These are phyloP conservation scores for Cacoxenus indagator DNA, from an alignment of 2,888 invertebrate species.

Conservation along the genomic window DNA sequence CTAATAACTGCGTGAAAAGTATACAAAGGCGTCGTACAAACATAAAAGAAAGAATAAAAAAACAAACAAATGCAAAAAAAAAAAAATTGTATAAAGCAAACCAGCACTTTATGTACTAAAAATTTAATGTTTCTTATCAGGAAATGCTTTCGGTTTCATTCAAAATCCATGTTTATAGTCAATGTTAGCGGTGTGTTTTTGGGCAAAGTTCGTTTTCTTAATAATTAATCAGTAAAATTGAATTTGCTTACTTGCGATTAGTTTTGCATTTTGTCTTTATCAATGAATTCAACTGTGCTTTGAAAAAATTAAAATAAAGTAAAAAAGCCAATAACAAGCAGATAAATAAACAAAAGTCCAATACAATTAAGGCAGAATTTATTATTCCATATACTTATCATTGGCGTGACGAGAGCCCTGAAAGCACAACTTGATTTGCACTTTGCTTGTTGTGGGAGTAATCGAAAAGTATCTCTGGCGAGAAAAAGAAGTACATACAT, in stretches of 20 bases:
- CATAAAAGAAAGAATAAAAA: no score
- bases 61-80: neutral
- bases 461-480: neutral
- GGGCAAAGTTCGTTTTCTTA: neutral
- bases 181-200: neutral
- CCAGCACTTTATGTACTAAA: conserved; percentile 79
- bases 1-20: no score
- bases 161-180: neutral
- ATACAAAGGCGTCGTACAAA: no score
- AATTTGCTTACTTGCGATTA: neutral
- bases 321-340: no score
- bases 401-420: neutral
- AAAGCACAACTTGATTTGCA: neutral
- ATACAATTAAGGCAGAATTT: no score
- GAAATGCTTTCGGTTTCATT: conserved; percentile 2
- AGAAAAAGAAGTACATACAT: neutral
- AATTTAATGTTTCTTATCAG: conserved; percentile 57
- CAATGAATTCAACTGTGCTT: neutral
- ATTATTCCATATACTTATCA: neutral
- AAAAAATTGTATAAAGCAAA: neutral
- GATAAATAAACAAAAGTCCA: no score
- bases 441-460: neutral
- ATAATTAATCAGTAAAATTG: neutral
- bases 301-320: no score
- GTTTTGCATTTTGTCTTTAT: neutral